These are phyloP conservation scores for Campylomormyrus tamandua DNA, from an alignment of 2,113 vertebrate species.

Conservation along the genomic window DNA sequence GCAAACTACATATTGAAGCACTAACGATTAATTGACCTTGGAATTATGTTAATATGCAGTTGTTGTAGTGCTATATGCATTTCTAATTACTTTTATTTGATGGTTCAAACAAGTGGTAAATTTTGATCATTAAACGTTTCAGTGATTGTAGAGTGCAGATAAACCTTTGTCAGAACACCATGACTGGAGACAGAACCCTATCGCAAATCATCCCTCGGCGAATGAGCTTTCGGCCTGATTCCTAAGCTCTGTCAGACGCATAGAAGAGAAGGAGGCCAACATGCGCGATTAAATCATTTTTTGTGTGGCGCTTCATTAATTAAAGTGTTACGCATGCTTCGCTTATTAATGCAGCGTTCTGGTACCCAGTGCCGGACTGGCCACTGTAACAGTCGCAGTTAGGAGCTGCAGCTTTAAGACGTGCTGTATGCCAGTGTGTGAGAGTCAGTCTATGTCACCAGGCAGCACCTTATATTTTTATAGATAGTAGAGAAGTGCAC, in stretches of 20 bases:
- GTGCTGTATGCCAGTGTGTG: neutral
- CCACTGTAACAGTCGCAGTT: neutral
- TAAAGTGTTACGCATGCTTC: neutral
- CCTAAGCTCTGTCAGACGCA: neutral
- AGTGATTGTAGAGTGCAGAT: neutral
- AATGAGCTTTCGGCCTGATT: neutral
- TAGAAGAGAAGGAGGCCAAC: neutral
- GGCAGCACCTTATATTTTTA: neutral
- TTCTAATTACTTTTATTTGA: constrained; percentile 76
- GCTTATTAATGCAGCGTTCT: neutral
- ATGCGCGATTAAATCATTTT: neutral
- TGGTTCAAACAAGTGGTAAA: constrained; percentile 74
- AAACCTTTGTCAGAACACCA: neutral
- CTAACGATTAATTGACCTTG: constrained; percentile 91
- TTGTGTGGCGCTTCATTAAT: neutral
- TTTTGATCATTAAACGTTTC: constrained; percentile 57
- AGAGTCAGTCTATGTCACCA: neutral
- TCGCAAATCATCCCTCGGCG: neutral
- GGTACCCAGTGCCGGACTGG: neutral
- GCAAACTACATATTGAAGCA: constrained; percentile 93
- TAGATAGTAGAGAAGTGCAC: neutral
- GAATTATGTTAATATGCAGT: constrained; percentile 91
- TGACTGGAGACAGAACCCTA: neutral
- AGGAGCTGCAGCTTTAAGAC: neutral
- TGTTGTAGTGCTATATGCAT: constrained; percentile 81